A percentile compares a stretch with the other conserved stretches of the same genome.
phyloP scores from a whole-genome alignment of 2,113 vertebrate species.

The Sturnira hondurensis region DNA sequence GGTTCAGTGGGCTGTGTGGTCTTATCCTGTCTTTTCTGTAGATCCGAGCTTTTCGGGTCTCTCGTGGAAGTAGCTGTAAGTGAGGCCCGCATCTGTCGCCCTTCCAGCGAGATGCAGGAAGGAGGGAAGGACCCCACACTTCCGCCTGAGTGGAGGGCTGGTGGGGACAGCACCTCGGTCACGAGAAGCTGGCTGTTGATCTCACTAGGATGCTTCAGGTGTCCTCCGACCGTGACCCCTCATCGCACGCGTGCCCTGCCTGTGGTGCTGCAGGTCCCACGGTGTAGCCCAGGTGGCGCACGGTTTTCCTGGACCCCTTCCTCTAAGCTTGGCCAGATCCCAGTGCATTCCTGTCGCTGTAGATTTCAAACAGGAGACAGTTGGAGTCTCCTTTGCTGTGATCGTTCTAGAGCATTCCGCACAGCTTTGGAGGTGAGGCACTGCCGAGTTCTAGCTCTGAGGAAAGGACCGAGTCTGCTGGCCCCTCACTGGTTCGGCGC shows the following conservation, averaged over 20 bases:
- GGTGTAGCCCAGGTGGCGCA: background rate
- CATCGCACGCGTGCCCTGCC: too few relatives aligned
- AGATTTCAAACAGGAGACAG: background rate
- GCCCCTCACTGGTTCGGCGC: background rate
- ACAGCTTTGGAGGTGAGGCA: rapidly evolving
- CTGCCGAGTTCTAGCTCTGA: background rate
- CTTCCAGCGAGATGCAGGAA: background rate
- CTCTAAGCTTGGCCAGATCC: background rate
- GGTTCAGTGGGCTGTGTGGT: background rate
- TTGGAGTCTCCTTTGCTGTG: background rate
- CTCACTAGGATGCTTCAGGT: background rate
- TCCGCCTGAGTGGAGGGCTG: background rate
- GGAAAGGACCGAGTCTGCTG: background rate
- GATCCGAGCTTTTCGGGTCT: background rate
- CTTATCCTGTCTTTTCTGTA: background rate
- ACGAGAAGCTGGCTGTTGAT: background rate
- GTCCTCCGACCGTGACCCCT: background rate
- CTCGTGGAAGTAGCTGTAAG: background rate
- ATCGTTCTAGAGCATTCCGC: background rate
- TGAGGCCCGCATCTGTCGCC: background rate
- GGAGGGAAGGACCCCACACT: background rate
- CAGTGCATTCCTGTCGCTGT: background rate
- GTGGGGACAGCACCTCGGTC: background rate
- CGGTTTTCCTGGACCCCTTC: background rate
- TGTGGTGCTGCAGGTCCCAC: rapidly evolving